phyloP scores from a whole-genome alignment of 2,113 vertebrate genomes.

The Tonatia bakeri region DNA sequence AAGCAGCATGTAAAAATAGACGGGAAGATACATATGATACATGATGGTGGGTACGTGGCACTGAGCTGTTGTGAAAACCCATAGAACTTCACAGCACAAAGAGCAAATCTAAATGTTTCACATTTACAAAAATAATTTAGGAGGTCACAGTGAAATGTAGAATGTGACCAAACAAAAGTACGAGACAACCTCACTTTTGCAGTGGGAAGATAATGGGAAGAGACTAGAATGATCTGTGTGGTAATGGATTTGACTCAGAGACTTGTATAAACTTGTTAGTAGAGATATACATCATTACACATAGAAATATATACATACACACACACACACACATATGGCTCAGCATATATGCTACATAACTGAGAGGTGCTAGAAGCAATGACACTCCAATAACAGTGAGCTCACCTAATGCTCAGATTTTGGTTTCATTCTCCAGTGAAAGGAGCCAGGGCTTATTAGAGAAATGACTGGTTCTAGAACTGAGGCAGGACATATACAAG shows the following conservation, averaged over 20 bases:
- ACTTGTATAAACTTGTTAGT: not conserved
- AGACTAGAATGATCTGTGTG: not conserved
- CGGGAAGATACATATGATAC: not conserved
- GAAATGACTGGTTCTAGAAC: not conserved
- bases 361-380: not conserved
- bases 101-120: not conserved
- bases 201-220: not conserved
- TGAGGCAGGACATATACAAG: not conserved
- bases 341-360: not conserved
- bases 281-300: not conserved
- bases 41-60: not conserved
- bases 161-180: not conserved
- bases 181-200: not conserved
- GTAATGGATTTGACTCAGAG: not conserved
- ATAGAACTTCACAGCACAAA: not conserved
- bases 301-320: not conserved
- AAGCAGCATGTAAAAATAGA: not conserved
- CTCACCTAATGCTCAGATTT: not conserved
- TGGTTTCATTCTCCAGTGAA: not conserved
- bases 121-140: not conserved
- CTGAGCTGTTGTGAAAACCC: not conserved
- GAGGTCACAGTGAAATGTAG: not conserved
- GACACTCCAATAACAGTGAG: not conserved
- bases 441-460: not conserved
- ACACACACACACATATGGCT: not conserved